Evolutionary conservation across 2,797 vertebrate genomes (phyloP), one percentile per base, ranked within the genome.

Genomic region (Fringilla coelebs): DNA sequence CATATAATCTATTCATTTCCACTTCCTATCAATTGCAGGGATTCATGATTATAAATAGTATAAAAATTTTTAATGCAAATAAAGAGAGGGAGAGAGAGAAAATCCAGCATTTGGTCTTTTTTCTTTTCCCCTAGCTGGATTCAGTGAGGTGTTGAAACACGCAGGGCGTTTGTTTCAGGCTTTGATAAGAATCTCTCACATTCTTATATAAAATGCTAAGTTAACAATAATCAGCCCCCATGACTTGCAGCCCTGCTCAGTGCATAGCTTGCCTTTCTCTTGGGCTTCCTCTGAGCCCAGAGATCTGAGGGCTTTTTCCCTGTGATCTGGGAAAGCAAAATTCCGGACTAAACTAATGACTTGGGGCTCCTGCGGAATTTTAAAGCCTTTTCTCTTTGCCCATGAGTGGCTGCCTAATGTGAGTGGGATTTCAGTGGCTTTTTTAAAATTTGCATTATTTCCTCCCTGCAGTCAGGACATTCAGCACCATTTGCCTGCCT

Each of bases 331-430:
- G 82, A 80, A 58, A 84, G 72, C 72, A 75, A 90, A 95, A 90
- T 72, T 78, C 81, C 75, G 76, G 54, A 74, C 84, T 72, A 45
- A 94, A 90, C 71, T 48, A 81, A 92, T 13, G 88, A 65, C 52
- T 38, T 18, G 21, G 46, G 68, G 72, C 82, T 94, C 91, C 94
- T 93, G 93, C 0, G 0, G 88, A 78, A 79, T 85, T 94, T 93
- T 45, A 73, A 92, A 91, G 36, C 51, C 80, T 89, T 79, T 78
- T 43, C 71, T 75, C 84, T 89, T 83, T 22, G 66, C 71, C 77
- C 79, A 11, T 58, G 89, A 93, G 91, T 32, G 76, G 66, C 70
- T 90, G 93, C 88, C 66, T 92, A 74, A 77, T 76, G 86, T 24
- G 78, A 77, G 54, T 63, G 60, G 78, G 93, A 82, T 93, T 91